A percentile compares a stretch with the other conserved stretches of the same genome.
phyloP scores from a whole-genome alignment of 2,888 invertebrate genomes.

The Phasia obesa region DNA sequence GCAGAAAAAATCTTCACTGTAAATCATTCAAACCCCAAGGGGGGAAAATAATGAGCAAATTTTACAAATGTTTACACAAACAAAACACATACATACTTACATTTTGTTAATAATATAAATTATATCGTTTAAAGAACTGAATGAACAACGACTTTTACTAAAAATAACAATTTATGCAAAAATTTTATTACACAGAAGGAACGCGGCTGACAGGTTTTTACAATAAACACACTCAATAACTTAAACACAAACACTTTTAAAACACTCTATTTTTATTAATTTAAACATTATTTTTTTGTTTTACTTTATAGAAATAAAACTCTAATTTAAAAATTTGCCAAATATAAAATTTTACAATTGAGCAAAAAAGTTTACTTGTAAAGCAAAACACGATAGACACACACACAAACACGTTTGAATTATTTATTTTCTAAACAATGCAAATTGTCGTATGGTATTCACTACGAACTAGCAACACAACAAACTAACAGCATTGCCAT shows the following conservation, averaged over 20 bases:
- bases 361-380: slow-evolving; percentile 12
- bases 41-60: no score
- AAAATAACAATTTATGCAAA: slow-evolving; percentile 20
- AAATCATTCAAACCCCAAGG: no score
- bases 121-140: no score
- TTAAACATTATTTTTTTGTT: not conserved
- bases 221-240: slow-evolving; percentile 5
- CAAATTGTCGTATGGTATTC: not conserved
- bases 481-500: slow-evolving; percentile 1
- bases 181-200: slow-evolving; percentile 13
- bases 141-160: not conserved
- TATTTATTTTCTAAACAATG: not conserved
- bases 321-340: slow-evolving; percentile 7
- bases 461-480: not conserved
- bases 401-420: slow-evolving; percentile 20
- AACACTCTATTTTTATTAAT: not conserved
- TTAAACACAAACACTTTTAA: not conserved
- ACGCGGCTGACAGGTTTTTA: slow-evolving; percentile 13
- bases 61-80: no score
- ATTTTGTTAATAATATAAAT: no score
- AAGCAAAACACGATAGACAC: slow-evolving; percentile 6
- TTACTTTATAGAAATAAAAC: not conserved
- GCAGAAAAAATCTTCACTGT: no score
- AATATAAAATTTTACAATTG: slow-evolving; percentile 8
- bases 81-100: no score